Base-by-base conservation (phyloP, 2,797 vertebrate species). In the Paramormyrops hopkinsi region DNA sequence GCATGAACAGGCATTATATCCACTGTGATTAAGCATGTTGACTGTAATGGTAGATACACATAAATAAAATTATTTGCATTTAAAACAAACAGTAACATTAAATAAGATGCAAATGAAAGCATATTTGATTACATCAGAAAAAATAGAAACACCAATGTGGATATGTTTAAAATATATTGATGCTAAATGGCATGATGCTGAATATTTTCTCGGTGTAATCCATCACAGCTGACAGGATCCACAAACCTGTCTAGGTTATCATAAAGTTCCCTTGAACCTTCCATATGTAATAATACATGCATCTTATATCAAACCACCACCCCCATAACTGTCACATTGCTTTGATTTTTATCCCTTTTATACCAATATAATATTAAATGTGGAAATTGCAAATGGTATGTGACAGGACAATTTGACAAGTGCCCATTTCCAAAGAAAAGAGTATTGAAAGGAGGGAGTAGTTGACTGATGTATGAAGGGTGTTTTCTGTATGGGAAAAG, bases 311-410 rank as follows among this genome's bases (percentile, higher is more conserved):
- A 51, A 62, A 22, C 3, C 25, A 9, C 29, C 85, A 89, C 88
- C 65, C 88, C 88, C 89, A 90, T 87, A 87, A 87, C 87, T 83
- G 88, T 88, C 89, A 83, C 87, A 76, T 90, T 88, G 88, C 54
- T 89, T 90, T 46, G 37, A 87, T 53, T 84, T 87, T 73, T 53
- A 87, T 59, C 91, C 90, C 53, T 62, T 88, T 33, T 85, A 85
- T 46, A 41, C 37, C 48, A 87, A 41, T 65, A 19, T 33, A 44
- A n/a, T 3, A 4, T 8, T n/a, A 79, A 79, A 79, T 8, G 73
- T 44, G 50, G 56, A 29, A 29, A 19, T 62, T 88, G 90, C 22
- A 37, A 62, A 50, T 87, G 51, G 83, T 41, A 86, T n/a, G 51
- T 76, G 59, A 62, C 19, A 17, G 41, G 54, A 29, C 46, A 29